Percentiles rank a stretch among this genome's conserved stretches.
Conservation (phyloP, 2,888 invertebrate genomes). For the Lasioglossum zephyrum region DNA sequence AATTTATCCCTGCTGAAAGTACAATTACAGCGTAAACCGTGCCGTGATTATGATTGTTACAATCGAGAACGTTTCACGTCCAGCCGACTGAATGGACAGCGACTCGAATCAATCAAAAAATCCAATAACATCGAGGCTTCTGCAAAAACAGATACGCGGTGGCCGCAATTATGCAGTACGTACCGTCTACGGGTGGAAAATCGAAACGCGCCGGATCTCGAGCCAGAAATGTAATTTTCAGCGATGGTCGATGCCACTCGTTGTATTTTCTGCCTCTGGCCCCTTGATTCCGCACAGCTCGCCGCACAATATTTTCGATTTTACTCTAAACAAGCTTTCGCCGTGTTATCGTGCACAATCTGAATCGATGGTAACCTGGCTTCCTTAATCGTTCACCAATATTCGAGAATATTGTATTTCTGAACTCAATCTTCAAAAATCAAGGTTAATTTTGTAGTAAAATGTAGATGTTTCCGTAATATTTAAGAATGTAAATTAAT, state of each 20-base stretch:
- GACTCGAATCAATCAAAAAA: constrained; percentile 46
- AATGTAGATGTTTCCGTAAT: too few species aligned
- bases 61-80: constrained; percentile 3
- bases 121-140: constrained; percentile 38
- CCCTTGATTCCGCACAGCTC: constrained; percentile 54
- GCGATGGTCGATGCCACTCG: constrained; percentile 37
- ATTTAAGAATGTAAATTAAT: too few species aligned
- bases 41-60: constrained; percentile 17
- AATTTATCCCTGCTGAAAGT: constrained; percentile 4
- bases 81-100: background rate
- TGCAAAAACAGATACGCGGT: constrained; percentile 19
- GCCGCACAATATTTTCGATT: constrained; percentile 62
- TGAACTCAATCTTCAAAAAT: too few species aligned
- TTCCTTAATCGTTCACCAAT: background rate
- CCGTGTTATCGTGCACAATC: background rate
- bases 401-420: too few species aligned
- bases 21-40: background rate
- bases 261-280: constrained; percentile 31
- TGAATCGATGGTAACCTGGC: background rate
- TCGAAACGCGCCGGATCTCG: constrained; percentile 44
- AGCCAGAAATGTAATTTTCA: constrained; percentile 58
- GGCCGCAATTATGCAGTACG: constrained; percentile 47
- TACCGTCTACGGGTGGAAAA: constrained; percentile 30
- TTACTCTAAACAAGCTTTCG: constrained; percentile 44
- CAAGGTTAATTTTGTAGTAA: too few species aligned